Conservation (phyloP, 2,797 vertebrate species). For the Alcedo quadribrachys region DNA sequence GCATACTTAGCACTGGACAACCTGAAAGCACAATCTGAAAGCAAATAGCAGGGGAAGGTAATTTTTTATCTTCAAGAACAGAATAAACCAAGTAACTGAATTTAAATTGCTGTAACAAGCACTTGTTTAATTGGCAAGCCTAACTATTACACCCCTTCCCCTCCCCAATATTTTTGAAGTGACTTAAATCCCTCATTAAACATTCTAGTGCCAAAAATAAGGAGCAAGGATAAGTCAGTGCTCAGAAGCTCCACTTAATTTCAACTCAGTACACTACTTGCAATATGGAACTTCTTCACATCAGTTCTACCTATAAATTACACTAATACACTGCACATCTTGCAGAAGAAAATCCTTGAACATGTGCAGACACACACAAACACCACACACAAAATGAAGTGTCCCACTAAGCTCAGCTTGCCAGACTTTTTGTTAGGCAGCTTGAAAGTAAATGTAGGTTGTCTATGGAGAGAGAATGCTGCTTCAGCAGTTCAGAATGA, state of each 20-base stretch:
- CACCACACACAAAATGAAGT: conserved; percentile 63
- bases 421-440: conserved; percentile 77
- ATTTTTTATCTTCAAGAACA: not conserved
- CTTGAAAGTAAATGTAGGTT: conserved; percentile 79
- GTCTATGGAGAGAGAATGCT: conserved; percentile 75
- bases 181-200: not conserved
- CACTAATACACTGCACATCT: not conserved
- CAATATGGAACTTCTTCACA: not conserved
- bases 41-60: not conserved
- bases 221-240: not conserved
- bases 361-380: conserved; percentile 27
- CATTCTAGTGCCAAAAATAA: not conserved
- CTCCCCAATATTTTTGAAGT: not conserved
- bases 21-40: not conserved
- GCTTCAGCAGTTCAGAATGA: conserved; percentile 81
- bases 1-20: not conserved
- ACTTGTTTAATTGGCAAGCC: not conserved
- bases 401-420: conserved; percentile 60
- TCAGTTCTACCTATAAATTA: conserved; percentile 31
- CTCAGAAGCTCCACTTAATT: not conserved
- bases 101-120: not conserved
- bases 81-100: not conserved
- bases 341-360: not conserved
- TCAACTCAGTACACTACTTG: not conserved
- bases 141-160: not conserved